Evolutionary conservation across 2,888 invertebrate genomes (phyloP), one percentile per base, ranked within the genome.

Genomic region (Dendrolimus houi): DNA sequence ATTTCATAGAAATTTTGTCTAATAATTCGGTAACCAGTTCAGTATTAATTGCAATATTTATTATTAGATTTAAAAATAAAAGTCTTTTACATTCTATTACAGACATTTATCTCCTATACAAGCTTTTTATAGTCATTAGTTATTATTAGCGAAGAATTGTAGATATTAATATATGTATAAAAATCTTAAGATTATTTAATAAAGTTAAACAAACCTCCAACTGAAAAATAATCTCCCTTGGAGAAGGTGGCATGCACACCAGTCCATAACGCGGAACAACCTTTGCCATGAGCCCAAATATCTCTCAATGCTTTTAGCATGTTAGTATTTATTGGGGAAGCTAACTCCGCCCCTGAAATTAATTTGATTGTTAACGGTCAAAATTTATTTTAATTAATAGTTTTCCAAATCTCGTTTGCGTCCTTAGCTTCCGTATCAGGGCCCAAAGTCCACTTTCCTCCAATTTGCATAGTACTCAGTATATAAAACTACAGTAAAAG

Each of bases 211-310:
- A 47, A 47, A 58, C 75, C 75, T 68, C 74, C 77, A 53, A 74
- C 56, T 9, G 75, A 73, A 14, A 64, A 63, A 58, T 64, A 75
- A 57, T 71, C 69, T 56, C 74, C 77, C 56, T 66, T 71, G 1
- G 75, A 74, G 58, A 74, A 74, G 0, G 64, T 68, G 6, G 73
- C 65, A 52, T 75, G 73, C 7, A 74, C 64, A 7, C 76, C 76
- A 7, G 70, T 71, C 60, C 63, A 71, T 6, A 74, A 59, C 1
- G 63, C 66, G 9, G 53, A 55, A 0, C 42, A 55, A 7, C 58
- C 54, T 3, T 60, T 56, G 1, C 57, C 52, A 9, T 52, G 55
- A 0, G 40, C 9, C n/a, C 67, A 59, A 9, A 65, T 54, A 7
- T 57, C 53, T 8, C 61, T 54, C 55, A 76, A 67, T 0, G 67